These are phyloP conservation scores for Lophura nycthemera DNA, from an alignment of 2,113 vertebrate genomes.

Conservation along the genomic window DNA sequence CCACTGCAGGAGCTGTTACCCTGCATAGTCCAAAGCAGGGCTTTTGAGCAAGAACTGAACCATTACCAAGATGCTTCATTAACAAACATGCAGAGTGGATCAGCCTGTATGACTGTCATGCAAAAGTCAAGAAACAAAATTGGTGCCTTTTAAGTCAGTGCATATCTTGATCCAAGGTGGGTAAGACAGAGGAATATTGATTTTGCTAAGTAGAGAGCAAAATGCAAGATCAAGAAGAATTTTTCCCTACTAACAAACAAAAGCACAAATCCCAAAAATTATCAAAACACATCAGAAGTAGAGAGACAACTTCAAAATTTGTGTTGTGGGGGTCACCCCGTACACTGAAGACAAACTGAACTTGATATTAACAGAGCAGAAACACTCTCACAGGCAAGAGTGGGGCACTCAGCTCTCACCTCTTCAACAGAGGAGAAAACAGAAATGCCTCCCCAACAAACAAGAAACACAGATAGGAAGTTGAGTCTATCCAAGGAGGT, in stretches of 20 bases:
- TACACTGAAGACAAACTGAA: not conserved
- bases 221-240: not conserved
- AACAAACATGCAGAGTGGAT: not conserved
- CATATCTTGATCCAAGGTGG: not conserved
- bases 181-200: not conserved
- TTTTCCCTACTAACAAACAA: not conserved
- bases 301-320: not conserved
- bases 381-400: not conserved
- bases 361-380: not conserved
- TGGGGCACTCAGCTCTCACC: not conserved
- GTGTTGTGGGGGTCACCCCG: not conserved
- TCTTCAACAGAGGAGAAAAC: not conserved
- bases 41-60: not conserved
- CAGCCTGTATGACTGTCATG: not conserved
- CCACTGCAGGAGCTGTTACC: not conserved
- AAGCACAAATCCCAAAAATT: not conserved
- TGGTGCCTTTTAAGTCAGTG: accelerated
- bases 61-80: not conserved
- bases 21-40: not conserved
- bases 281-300: not conserved
- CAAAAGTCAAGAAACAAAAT: not conserved
- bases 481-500: not conserved
- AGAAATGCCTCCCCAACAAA: not conserved
- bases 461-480: not conserved
- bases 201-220: not conserved